phyloP scores from a whole-genome alignment of 2,888 invertebrate species.

The Gortyna flavago region DNA sequence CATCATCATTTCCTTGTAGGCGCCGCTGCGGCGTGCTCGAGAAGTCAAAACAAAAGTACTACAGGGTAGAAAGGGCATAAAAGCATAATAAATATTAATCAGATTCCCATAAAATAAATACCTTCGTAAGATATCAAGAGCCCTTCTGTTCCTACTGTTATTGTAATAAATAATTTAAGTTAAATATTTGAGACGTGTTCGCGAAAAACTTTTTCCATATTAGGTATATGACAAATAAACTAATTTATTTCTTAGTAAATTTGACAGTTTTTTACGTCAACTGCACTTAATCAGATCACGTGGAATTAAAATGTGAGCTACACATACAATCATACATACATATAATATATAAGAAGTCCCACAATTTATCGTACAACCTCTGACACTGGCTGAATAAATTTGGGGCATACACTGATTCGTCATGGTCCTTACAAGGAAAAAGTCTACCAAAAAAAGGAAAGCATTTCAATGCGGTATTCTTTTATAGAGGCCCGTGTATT shows the following conservation, averaged over 20 bases:
- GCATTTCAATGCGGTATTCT: constrained; percentile 19
- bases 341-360: constrained; percentile 1
- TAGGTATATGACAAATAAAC: neutral
- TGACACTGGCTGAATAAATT: constrained; percentile 51
- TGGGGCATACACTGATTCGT: constrained; percentile 25
- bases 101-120: constrained; percentile 19
- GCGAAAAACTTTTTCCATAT: neutral
- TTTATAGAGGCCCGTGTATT: constrained; percentile 10
- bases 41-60: constrained; percentile 79
- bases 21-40: constrained; percentile 76
- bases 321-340: constrained; percentile 10
- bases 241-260: constrained; percentile 6
- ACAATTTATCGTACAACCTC: constrained; percentile 39
- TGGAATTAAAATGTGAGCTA: constrained; percentile 17
- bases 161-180: constrained; percentile 6
- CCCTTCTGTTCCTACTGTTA: neutral
- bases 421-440: constrained; percentile 27
- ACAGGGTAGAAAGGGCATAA: constrained; percentile 65
- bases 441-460: constrained; percentile 19
- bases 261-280: neutral
- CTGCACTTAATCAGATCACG: constrained; percentile 19
- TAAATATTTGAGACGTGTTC: constrained; percentile 1
- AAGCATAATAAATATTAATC: constrained; percentile 43
- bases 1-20: constrained; percentile 80
- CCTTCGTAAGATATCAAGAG: neutral